Base-by-base conservation (phyloP, 2,888 invertebrate genomes). In the Hypomecis atomaria region DNA sequence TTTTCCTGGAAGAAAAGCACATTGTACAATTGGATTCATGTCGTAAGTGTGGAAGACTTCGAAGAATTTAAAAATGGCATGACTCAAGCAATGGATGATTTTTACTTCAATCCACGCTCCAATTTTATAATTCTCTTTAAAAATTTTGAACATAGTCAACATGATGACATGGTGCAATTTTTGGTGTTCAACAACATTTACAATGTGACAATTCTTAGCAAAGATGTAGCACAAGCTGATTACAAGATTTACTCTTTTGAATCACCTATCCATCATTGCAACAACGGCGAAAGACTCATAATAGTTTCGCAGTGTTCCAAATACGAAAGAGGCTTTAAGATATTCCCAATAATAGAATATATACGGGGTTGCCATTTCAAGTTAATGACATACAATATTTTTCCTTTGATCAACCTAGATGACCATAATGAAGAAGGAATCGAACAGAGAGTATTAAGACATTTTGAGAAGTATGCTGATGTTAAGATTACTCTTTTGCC, bases 91-190 rank as follows among this genome's bases (percentile, higher is more conserved):
- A 71, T 62, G 62, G 57, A 66, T 5, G 79, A 81, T 48, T 42
- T 10, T 10, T 76, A 73, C 45, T 85, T 83, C 79, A 80, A 78
- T 61, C 79, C 81, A 13, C 53, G 44, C 43, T 77, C 76, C n/a
- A 75, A 68, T 47, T 83, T 83, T 49, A 72, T 85, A 40, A 76
- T 85, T 33, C 58, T 77, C 0, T 37, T 82, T 5, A 57, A 78
- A 38, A 50, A 70, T 45, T 13, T 77, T 33, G 49, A 66, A 8
- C 9, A 67, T 52, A 4, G 43, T 11, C 48, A 67, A 33, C 50
- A 78, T 59, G 5, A 56, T 6, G 47, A 71, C 1, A 37, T 84
- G 11, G 69, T 71, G 4, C 43, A 67, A 9, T 56, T 76, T 38
- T 71, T 85, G 13, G 59, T 66, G 34, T 64, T 63, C 7, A 71